Evolutionary conservation across 2,797 vertebrate species (phyloP).

Genomic region (Trichosurus vulpecula): DNA sequence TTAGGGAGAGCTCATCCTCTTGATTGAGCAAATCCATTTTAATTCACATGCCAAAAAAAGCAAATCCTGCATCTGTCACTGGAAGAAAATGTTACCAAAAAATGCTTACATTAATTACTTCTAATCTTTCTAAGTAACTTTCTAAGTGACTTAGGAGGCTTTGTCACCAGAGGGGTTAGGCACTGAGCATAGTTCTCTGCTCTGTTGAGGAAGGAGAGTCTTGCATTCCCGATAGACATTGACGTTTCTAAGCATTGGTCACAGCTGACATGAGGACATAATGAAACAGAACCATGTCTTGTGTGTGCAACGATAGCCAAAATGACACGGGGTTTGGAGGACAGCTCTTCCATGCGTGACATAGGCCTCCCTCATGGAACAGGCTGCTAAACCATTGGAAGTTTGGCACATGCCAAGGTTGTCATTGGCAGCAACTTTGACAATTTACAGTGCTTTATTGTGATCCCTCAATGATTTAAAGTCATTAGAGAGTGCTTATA

Average conservation of each 20-base stretch:
- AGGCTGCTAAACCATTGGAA: neutral
- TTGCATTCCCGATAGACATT: neutral
- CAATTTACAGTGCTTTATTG: constrained; percentile 21
- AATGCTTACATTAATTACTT: neutral
- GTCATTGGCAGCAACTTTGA: neutral
- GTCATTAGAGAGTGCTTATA: neutral
- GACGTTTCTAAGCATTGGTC: neutral
- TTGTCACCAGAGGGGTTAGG: neutral
- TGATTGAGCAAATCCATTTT: neutral
- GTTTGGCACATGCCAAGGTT: neutral
- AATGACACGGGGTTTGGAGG: neutral
- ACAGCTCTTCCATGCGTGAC: accelerated
- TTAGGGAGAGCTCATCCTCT: neutral
- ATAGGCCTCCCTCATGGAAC: neutral
- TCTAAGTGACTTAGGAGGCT: neutral
- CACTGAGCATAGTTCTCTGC: neutral
- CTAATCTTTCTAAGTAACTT: neutral
- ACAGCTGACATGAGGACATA: accelerated
- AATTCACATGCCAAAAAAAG: neutral
- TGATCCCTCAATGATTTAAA: neutral
- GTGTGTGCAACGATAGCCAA: neutral
- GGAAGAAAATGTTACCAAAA: neutral
- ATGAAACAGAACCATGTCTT: neutral
- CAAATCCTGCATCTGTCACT: neutral
- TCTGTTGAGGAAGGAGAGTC: neutral